Base-by-base conservation (phyloP, 2,888 invertebrate genomes). In the Mystacides longicornis region DNA sequence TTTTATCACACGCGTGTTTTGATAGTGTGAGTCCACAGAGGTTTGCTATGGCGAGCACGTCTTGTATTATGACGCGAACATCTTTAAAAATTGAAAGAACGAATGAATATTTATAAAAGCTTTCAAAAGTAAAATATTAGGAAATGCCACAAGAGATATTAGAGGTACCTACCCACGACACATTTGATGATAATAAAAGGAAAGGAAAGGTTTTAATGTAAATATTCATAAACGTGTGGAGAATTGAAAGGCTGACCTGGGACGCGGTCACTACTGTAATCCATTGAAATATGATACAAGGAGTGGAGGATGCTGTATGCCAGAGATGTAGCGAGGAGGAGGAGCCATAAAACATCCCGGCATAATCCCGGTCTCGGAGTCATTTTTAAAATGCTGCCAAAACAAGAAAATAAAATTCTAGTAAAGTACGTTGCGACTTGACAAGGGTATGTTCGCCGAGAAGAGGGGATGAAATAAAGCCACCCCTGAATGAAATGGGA, bases 381-480 rank as follows among this genome's bases (percentile, higher is more conserved):
- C 58, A 50, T 58, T 58, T 58, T 58, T 55, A 52, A 58, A 58
- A 58, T 55, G 55, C 55, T 52, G 54, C 57, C 57, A 54, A 57
- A 57, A 59, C 59, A 59, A 56, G 59, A 59, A 56, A 59, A 59
- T 59, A 59, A 59, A 59, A 59, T 56, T 59, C 51, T 54, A 56
- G 56, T 56, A 59, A 56, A 56, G 53, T 50, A 56, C 59, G 59
- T 56, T 52, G 56, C 51, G 46, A 54, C 59, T 56, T 59, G 59
- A 59, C 56, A 56, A 59, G 59, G 59, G 59, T 59, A 46, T 48
- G 54, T 45, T 46, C 51, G n/a, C 55, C 49, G 52, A 51, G 51
- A 55, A 45, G 52, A 57, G 51, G 56, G 57, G 46, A 49, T 53
- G 53, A 54, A 50, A 54, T 57, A 57, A 54, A 57, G 51, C 57